These are phyloP conservation scores for Heliothis peltigera DNA, from an alignment of 2,888 invertebrate species.

Conservation along the genomic window DNA sequence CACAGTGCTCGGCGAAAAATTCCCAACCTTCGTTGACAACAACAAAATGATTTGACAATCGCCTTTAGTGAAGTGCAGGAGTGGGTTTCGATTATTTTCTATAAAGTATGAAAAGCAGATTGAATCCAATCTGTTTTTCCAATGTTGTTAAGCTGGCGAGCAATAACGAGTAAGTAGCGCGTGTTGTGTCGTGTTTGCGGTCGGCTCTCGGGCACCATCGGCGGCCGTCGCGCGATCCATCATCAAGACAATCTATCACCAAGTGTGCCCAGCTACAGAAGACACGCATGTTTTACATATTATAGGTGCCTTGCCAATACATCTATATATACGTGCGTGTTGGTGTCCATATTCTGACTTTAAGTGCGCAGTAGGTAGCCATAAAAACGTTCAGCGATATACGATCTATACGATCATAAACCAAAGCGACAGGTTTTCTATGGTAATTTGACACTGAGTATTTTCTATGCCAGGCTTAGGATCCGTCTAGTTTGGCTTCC, in stretches of 20 bases:
- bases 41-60: too few species aligned
- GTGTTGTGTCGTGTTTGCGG: constrained; percentile 73
- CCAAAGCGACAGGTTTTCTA: constrained; percentile 57
- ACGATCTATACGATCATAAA: constrained; percentile 58
- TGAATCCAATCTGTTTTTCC: constrained; percentile 45
- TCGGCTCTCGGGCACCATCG: constrained; percentile 67
- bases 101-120: constrained; percentile 23
- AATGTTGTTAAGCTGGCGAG: constrained; percentile 53
- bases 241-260: constrained; percentile 82
- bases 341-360: constrained; percentile 46
- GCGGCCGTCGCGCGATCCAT: constrained; percentile 75
- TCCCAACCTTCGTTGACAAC: too few species aligned
- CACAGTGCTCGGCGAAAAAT: background rate
- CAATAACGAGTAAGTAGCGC: constrained; percentile 64
- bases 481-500: constrained; percentile 51
- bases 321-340: constrained; percentile 43
- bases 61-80: too few species aligned
- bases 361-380: constrained; percentile 46
- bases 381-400: constrained; percentile 57
- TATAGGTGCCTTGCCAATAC: constrained; percentile 30
- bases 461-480: constrained; percentile 53
- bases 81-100: constrained; percentile 1
- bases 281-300: constrained; percentile 64
- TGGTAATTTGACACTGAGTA: constrained; percentile 61
- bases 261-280: constrained; percentile 55